phyloP scores from a whole-genome alignment of 1,140 invertebrate genomes.

The Streblospio benedicti region DNA sequence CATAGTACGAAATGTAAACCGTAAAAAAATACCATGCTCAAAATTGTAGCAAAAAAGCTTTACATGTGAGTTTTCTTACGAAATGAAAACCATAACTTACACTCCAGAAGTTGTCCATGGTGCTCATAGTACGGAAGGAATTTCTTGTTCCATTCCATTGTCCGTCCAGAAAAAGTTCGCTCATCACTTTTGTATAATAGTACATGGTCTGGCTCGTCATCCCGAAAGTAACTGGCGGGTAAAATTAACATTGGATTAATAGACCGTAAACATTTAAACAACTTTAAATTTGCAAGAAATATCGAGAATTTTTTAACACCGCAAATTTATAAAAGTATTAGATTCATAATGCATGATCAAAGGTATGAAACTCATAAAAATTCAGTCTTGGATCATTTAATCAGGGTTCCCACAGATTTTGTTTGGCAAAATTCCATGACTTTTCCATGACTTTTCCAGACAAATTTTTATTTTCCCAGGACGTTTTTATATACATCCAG shows the following conservation, averaged over 20 bases:
- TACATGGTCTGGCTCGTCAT: slow-evolving; percentile 55
- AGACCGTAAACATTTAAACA: background rate
- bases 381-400: too few species aligned
- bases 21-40: background rate
- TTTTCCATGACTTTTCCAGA: too few species aligned
- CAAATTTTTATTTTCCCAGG: too few species aligned
- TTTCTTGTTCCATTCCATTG: slow-evolving; percentile 35
- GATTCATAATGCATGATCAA: too few species aligned
- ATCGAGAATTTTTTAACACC: too few species aligned
- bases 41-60: background rate
- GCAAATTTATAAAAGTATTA: too few species aligned
- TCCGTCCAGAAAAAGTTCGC: slow-evolving; percentile 51
- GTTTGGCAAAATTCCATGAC: too few species aligned
- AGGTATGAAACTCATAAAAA: too few species aligned
- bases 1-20: background rate
- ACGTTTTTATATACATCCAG: too few species aligned
- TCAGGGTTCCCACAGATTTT: too few species aligned
- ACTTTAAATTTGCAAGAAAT: background rate
- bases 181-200: slow-evolving; percentile 57
- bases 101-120: slow-evolving; percentile 55
- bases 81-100: slow-evolving; percentile 39
- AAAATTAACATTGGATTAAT: background rate
- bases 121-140: slow-evolving; percentile 50
- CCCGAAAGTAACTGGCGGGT: slow-evolving; percentile 53
- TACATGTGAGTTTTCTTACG: background rate